A percentile compares a stretch with the other conserved stretches of the same genome.
phyloP scores from a whole-genome alignment of 2,797 vertebrate species.

The Tauraco hartlaubi region DNA sequence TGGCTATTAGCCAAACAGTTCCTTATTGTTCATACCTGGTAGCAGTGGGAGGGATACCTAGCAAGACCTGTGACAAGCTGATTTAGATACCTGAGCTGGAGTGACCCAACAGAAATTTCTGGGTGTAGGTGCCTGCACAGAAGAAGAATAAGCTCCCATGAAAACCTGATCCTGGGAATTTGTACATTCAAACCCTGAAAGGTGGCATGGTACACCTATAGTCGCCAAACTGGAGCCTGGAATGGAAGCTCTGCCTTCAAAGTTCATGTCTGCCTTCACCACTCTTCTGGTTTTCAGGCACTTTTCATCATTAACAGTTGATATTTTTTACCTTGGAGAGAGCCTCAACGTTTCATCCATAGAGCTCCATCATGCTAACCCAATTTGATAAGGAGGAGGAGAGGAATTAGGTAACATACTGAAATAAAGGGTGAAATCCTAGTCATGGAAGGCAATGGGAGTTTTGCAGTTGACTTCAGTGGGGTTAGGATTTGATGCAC shows the following conservation, averaged over 20 bases:
- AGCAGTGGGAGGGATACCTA: background rate
- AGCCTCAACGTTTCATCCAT: background rate
- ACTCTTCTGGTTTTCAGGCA: background rate
- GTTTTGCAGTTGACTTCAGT: constrained; percentile 3
- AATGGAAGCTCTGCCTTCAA: background rate
- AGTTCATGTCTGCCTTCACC: background rate
- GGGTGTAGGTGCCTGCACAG: background rate
- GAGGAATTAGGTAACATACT: background rate
- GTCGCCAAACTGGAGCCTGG: background rate
- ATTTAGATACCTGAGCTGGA: background rate
- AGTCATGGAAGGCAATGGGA: background rate
- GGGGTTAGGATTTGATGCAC: constrained; percentile 21
- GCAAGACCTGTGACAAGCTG: background rate
- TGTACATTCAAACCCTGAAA: background rate
- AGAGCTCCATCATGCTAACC: background rate
- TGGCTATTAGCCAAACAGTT: background rate
- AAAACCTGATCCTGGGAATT: background rate
- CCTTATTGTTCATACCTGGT: background rate
- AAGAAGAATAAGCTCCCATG: background rate
- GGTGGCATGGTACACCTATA: background rate
- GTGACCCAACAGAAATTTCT: background rate
- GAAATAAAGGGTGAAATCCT: background rate
- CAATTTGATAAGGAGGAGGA: background rate
- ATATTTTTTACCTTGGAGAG: background rate
- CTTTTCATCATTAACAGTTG: background rate